phyloP scores from a whole-genome alignment of 2,797 vertebrate species.

The Crypturellus tataupa region DNA sequence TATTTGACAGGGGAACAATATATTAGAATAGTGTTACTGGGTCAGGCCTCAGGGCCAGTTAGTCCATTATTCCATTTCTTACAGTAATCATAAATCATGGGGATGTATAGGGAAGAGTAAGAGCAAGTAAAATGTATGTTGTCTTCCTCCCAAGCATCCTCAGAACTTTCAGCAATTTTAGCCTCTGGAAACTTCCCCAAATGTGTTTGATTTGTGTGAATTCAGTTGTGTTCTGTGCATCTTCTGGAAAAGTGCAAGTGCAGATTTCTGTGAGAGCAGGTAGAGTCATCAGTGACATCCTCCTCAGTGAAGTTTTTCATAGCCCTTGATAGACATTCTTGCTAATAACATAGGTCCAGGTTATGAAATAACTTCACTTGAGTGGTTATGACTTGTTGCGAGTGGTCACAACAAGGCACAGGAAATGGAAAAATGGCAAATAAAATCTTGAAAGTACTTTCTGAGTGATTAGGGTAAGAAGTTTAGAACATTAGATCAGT shows the following conservation, averaged over 20 bases:
- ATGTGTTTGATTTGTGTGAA: neutral
- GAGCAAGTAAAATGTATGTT: accelerated
- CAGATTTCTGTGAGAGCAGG: neutral
- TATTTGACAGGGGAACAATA: neutral
- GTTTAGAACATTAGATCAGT: neutral
- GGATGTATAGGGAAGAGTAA: neutral
- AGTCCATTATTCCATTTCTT: neutral
- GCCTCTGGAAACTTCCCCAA: neutral
- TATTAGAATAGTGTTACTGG: neutral
- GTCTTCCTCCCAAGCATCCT: neutral
- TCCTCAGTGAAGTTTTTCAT: too few relatives aligned
- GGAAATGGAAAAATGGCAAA: neutral
- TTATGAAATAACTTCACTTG: neutral
- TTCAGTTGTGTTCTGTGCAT: neutral
- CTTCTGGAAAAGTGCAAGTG: neutral
- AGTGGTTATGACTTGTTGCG: neutral
- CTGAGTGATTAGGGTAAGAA: neutral
- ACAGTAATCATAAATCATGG: neutral
- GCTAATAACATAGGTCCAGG: neutral
- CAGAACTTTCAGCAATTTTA: neutral
- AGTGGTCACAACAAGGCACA: accelerated
- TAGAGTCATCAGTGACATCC: neutral
- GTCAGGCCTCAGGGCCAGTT: neutral
- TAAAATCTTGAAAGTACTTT: neutral
- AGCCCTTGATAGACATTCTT: too few relatives aligned